These are phyloP conservation scores for Hafferia zeledoni DNA, from an alignment of 2,797 vertebrate genomes.

Conservation along the genomic window DNA sequence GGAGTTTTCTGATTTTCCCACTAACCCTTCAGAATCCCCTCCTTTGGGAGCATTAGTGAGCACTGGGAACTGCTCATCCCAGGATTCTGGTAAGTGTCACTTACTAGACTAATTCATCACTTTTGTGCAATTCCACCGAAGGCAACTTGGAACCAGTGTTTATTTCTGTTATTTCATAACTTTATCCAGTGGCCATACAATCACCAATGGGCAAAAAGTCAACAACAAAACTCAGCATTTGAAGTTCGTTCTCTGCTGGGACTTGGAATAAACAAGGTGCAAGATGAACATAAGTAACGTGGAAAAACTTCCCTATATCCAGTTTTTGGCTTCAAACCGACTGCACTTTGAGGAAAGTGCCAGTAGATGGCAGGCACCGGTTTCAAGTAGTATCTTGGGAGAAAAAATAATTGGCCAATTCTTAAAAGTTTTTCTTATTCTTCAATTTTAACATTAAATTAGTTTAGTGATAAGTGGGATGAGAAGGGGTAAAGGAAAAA, in stretches of 20 bases:
- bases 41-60: background rate
- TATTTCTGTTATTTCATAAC: background rate
- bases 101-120: background rate
- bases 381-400: background rate
- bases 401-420: background rate
- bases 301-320: background rate
- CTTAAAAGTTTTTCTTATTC: background rate
- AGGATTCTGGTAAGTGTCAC: rapidly evolving
- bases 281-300: rapidly evolving
- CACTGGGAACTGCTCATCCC: background rate
- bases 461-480: background rate
- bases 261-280: background rate
- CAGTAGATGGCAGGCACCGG: conserved; percentile 51
- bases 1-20: background rate
- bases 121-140: background rate
- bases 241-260: background rate
- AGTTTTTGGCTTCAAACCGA: background rate
- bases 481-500: background rate
- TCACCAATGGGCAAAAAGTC: background rate
- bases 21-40: background rate
- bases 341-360: background rate
- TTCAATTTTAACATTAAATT: background rate
- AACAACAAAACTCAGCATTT: background rate
- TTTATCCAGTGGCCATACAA: background rate
- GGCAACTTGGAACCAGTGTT: background rate